Percentiles rank a stretch among this genome's conserved stretches.
These are phyloP conservation scores for Chrysomela aeneicollis DNA, from an alignment of 2,888 invertebrate genomes.

Conservation along the genomic window DNA sequence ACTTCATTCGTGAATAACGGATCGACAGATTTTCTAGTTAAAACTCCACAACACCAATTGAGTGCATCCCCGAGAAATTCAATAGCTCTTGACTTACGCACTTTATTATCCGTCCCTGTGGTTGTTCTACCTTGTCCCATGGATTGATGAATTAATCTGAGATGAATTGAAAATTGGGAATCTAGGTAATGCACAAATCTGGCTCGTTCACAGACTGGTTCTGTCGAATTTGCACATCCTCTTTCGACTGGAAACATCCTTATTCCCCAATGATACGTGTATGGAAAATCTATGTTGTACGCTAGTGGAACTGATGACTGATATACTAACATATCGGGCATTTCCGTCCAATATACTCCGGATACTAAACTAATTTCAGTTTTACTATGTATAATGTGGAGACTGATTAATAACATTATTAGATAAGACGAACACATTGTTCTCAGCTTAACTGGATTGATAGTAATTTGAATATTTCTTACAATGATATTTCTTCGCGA, in stretches of 20 bases:
- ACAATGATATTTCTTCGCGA: too few relatives aligned
- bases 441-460: too few relatives aligned
- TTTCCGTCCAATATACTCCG: neutral
- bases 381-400: neutral
- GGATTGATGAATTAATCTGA: neutral
- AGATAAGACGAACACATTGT: neutral
- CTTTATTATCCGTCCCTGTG: too few relatives aligned
- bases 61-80: neutral
- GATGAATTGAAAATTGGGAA: neutral
- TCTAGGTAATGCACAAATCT: neutral
- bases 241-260: neutral
- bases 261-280: conserved; percentile 2
- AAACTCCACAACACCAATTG: conserved; percentile 5
- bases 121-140: neutral
- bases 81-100: neutral
- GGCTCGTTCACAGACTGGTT: neutral
- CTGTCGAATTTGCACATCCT: neutral
- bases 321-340: conserved; percentile 3
- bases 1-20: neutral
- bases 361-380: conserved; percentile 13
- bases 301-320: neutral
- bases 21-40: neutral
- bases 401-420: neutral
- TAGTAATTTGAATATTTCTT: too few relatives aligned
- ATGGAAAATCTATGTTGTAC: neutral